Percentiles rank a stretch among this genome's conserved stretches.
Evolutionary conservation across 2,113 vertebrate species (phyloP).

Genomic region (Ptychochromis oligacanthus): DNA sequence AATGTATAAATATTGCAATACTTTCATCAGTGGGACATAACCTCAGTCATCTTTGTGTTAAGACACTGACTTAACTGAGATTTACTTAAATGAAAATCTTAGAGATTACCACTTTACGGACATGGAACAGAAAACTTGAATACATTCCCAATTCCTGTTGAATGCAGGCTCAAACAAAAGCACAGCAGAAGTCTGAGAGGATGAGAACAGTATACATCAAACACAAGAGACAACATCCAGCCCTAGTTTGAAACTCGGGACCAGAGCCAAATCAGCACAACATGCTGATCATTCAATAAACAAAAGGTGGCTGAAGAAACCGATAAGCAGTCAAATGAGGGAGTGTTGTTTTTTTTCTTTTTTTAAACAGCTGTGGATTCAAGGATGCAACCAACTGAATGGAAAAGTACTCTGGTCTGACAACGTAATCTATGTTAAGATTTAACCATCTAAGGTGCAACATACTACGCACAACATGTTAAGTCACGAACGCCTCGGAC

Average conservation of each 20-base stretch:
- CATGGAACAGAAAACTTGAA: neutral
- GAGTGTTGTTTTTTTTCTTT: accelerated
- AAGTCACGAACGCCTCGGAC: accelerated
- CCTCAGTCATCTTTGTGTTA: neutral
- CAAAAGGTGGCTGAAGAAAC: neutral
- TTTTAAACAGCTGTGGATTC: neutral
- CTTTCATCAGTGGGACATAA: neutral
- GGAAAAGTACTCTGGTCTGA: neutral
- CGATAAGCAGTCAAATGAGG: neutral
- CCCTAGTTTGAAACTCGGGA: neutral
- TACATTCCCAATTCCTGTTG: too few relatives aligned
- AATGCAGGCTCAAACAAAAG: neutral
- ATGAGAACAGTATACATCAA: neutral
- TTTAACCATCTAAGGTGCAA: too few relatives aligned
- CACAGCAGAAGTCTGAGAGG: neutral
- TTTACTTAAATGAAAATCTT: neutral
- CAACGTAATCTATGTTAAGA: too few relatives aligned
- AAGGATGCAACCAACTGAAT: neutral
- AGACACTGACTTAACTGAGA: neutral
- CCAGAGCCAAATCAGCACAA: neutral
- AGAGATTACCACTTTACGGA: neutral
- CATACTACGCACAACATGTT: neutral
- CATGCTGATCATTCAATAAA: neutral
- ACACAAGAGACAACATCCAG: neutral
- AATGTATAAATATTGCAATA: neutral